These are phyloP conservation scores for Enteromius treurensis DNA, from an alignment of 2,797 vertebrate species.

Conservation along the genomic window DNA sequence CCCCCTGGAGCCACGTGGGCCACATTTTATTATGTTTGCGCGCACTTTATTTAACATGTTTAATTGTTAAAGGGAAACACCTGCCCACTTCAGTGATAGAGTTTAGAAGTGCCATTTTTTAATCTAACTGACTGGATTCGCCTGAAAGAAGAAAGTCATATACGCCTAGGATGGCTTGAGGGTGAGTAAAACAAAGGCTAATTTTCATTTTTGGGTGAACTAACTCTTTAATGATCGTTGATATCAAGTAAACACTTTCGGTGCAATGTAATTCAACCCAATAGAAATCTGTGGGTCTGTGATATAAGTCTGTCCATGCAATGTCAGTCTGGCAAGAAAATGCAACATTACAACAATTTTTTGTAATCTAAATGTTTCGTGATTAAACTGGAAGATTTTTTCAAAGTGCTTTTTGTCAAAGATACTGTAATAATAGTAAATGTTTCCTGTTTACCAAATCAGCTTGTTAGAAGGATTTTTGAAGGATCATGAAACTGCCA, in stretches of 20 bases:
- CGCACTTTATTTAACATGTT: no score
- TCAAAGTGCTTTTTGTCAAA: neutral
- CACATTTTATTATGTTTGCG: no score
- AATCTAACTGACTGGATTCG: no score
- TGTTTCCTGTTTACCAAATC: neutral
- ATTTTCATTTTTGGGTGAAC: no score
- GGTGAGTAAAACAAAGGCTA: no score
- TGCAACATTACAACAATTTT: neutral
- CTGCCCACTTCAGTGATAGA: no score
- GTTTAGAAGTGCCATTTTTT: no score
- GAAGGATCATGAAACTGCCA: neutral
- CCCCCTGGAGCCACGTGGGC: no score
- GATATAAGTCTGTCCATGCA: neutral
- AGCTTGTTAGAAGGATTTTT: neutral
- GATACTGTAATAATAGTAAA: neutral
- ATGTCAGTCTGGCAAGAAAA: neutral
- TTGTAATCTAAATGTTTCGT: neutral
- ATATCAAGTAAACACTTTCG: neutral
- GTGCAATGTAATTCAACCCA: neutral
- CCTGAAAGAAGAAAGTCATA: no score
- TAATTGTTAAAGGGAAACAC: no score
- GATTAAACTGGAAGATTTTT: neutral
- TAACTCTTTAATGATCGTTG: no score
- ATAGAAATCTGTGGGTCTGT: neutral
- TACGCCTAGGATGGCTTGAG: no score